Evolutionary conservation across 2,113 vertebrate genomes (phyloP), one percentile per base, ranked within the genome.

Genomic region (Dermatemys mawii): DNA sequence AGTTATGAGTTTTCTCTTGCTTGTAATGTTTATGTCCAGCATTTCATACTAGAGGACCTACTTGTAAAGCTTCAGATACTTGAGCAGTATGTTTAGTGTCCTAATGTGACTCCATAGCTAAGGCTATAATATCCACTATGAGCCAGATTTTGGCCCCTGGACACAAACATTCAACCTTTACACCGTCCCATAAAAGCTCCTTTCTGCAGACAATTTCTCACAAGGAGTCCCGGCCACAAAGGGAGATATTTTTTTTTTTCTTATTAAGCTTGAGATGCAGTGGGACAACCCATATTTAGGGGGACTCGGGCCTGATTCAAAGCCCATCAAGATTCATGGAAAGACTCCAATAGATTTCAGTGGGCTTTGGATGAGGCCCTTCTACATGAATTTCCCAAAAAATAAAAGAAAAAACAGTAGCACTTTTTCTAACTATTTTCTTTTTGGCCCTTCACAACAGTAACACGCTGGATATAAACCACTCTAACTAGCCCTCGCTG

Each of bases 171-270:
- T 95, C 83, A 93, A 14, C 54, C 46, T 93, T 93, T 87, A 5
- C 88, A 38, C 67, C 49, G 86, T 86, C 67, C 92, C 93, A 88
- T 46, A 93, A 86, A 97, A 90, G 67, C 90, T 84, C 19, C 90
- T 90, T 87, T 46, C 76, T 86, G 79, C 84, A 87, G 84, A 79
- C 85, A 83, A 24, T 70, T 95, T 91, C 94, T 95, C 54, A 87
- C 55, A 46, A 83, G 49, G 29, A 91, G 8, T 70, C 78, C 78
- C 41, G 90, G 70, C 88, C 87, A 92, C 87, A 79, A 78, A 19
- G 35, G 29, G 24, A 53, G n/a, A n/a, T n/a, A n/a, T n/a, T 53
- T 9, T 46, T 50, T 50, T 27, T 50, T 75, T 63, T 41, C 24
- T 38, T 78, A 76, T 93, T 90, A 91, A 92, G 83, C 49, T 90